Evolutionary conservation across 2,888 invertebrate species (phyloP).

Genomic region (Synergus itoensis): DNA sequence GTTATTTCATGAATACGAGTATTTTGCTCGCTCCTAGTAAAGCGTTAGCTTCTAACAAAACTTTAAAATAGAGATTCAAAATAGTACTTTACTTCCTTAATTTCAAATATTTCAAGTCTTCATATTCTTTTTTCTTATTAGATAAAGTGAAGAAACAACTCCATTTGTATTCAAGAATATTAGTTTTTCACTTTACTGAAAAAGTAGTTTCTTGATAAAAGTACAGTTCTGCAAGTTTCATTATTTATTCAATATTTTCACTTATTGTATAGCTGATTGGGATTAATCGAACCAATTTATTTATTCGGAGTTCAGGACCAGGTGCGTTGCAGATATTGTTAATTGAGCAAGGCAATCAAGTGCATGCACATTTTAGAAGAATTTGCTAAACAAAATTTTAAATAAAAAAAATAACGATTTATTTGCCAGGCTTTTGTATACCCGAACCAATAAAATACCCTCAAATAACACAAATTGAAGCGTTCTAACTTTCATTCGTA

Average conservation of each 20-base stretch:
- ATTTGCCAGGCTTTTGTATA: constrained; percentile 22
- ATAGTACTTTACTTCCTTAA: too few species aligned
- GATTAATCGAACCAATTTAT: neutral
- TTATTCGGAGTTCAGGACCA: neutral
- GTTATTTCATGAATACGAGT: neutral
- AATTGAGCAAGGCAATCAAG: constrained; percentile 23
- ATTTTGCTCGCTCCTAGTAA: neutral
- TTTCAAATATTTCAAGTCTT: neutral
- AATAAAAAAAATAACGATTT: constrained; percentile 18
- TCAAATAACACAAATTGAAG: constrained; percentile 32
- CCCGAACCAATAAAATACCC: constrained; percentile 23
- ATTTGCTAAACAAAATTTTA: neutral
- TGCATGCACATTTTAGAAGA: neutral
- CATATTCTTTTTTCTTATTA: neutral
- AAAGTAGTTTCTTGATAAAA: neutral
- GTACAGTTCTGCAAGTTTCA: neutral
- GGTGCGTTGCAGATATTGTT: neutral
- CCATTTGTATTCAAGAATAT: neutral
- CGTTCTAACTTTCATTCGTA: constrained; percentile 11
- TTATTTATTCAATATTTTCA: neutral
- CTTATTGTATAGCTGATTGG: neutral
- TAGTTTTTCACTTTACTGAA: neutral
- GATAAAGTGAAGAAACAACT: neutral
- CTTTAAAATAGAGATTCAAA: too few species aligned
- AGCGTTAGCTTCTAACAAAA: neutral